Evolutionary conservation across 2,888 invertebrate genomes (phyloP).

Genomic region (Priocnemis perturbator): DNA sequence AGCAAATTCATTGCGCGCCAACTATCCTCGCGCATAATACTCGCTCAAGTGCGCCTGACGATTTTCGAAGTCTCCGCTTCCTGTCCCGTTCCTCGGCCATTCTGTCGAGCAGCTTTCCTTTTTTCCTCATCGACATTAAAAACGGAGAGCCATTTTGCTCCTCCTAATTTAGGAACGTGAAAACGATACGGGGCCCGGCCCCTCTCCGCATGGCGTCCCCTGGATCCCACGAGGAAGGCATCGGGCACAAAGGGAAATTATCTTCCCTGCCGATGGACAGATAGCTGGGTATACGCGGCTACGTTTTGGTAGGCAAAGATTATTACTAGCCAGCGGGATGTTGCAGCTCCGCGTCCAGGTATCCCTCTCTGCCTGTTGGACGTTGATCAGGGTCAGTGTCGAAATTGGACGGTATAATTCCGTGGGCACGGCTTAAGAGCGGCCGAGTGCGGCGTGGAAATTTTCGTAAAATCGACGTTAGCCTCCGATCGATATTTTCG

Average conservation of each 20-base stretch:
- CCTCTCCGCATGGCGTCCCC: constrained; percentile 66
- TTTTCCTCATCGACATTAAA: constrained; percentile 11
- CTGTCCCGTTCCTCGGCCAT: not conserved
- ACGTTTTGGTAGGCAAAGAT: constrained; percentile 56
- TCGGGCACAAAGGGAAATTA: constrained; percentile 68
- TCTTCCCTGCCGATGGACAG: constrained; percentile 61
- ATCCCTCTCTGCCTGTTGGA: constrained; percentile 27
- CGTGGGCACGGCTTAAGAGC: no score
- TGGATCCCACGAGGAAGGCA: constrained; percentile 51
- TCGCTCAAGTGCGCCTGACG: not conserved
- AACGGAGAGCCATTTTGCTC: constrained; percentile 54
- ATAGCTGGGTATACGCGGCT: constrained; percentile 46
- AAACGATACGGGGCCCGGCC: constrained; percentile 48
- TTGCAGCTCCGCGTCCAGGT: constrained; percentile 24
- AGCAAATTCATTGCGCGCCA: no score
- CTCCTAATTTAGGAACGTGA: constrained; percentile 57
- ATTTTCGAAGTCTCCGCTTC: constrained; percentile 4
- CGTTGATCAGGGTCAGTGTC: constrained; percentile 34
- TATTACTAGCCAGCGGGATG: constrained; percentile 53
- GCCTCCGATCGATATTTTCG: no score
- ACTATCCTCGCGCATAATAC: no score
- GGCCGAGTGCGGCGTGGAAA: no score
- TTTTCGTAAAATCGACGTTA: no score
- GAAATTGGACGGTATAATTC: constrained; percentile 11
- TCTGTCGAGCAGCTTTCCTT: constrained; percentile 1